Conservation (phyloP, 1,140 invertebrate genomes). For the Aphaenogaster floridana region DNA sequence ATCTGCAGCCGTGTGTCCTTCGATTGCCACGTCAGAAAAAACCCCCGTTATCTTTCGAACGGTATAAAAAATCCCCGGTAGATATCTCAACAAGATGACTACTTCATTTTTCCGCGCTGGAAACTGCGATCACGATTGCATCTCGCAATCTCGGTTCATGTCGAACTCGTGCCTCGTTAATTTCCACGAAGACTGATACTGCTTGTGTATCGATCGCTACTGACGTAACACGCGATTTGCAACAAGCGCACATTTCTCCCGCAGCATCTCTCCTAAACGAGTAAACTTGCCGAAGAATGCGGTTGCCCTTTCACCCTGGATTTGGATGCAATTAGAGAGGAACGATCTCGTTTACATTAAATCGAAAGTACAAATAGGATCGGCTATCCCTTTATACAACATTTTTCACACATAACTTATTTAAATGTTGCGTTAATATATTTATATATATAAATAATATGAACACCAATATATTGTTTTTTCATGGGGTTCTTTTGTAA, state of each 20-base stretch:
- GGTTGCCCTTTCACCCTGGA: constrained; percentile 9
- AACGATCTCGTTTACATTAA: not conserved
- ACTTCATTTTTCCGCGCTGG: not conserved
- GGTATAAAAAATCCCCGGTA: not conserved
- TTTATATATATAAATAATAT: not conserved
- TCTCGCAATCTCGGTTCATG: not conserved
- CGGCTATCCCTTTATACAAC: not conserved
- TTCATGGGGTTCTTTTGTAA: not conserved
- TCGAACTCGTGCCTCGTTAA: constrained; percentile 14
- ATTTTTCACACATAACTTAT: not conserved
- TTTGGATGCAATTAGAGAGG: not conserved
- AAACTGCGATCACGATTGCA: not conserved
- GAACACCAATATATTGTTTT: not conserved
- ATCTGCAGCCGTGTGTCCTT: not conserved
- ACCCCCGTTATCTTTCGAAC: not conserved
- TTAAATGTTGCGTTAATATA: not conserved
- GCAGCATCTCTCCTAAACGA: not conserved
- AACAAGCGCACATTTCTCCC: constrained; percentile 13
- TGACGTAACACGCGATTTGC: constrained; percentile 40
- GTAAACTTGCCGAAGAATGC: not conserved
- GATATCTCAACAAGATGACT: not conserved
- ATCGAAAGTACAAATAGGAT: not conserved
- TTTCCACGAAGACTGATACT: not conserved
- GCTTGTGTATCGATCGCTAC: not conserved
- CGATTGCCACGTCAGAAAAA: not conserved